A percentile compares a stretch with the other conserved stretches of the same genome.
phyloP scores from a whole-genome alignment of 1,140 invertebrate species.

The Asbolus verrucosus region DNA sequence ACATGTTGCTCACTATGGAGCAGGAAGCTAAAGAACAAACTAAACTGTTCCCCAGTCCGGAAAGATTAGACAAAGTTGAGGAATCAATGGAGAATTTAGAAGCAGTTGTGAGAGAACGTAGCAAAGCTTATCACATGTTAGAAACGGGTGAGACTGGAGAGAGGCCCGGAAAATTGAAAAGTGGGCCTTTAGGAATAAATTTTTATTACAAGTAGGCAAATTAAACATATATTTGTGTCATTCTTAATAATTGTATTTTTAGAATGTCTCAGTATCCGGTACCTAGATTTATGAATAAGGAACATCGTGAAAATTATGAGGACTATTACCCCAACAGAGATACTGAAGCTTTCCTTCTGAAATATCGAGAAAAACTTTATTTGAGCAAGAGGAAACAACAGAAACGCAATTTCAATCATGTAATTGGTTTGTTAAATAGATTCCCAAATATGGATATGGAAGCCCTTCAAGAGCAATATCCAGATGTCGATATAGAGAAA shows the following conservation, averaged over 20 bases:
- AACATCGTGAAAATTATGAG: constrained; percentile 70
- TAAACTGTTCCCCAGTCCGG: constrained; percentile 91
- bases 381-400: constrained; percentile 69
- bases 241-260: constrained; percentile 51
- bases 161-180: constrained; percentile 71
- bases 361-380: constrained; percentile 76
- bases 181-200: constrained; percentile 72
- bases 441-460: constrained; percentile 84
- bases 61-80: constrained; percentile 94
- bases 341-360: constrained; percentile 73
- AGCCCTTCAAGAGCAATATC: constrained; percentile 79
- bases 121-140: constrained; percentile 88
- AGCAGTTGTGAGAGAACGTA: constrained; percentile 90
- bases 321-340: constrained; percentile 66
- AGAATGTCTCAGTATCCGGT: constrained; percentile 68
- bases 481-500: constrained; percentile 80
- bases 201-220: constrained; percentile 64
- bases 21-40: constrained; percentile 78
- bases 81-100: constrained; percentile 97
- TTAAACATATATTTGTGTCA: constrained; percentile 7
- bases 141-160: constrained; percentile 92
- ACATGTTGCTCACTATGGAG: constrained; percentile 98
- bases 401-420: constrained; percentile 74
- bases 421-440: constrained; percentile 75
- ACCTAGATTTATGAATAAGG: constrained; percentile 72